These are phyloP conservation scores for Tupiocoris notatus DNA, from an alignment of 2,888 invertebrate species.

Conservation along the genomic window DNA sequence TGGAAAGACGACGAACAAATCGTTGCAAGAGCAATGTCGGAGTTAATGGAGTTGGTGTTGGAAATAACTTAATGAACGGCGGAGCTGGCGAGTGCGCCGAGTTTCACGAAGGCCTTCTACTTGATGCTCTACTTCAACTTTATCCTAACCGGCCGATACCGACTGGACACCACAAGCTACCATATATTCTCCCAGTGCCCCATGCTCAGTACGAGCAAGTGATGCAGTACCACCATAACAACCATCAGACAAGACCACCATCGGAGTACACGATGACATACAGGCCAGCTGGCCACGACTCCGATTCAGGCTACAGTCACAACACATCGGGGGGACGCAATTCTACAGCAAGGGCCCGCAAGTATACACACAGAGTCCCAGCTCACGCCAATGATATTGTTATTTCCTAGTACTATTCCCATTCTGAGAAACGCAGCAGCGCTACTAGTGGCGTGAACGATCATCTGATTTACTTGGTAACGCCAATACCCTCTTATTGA, in stretches of 20 bases:
- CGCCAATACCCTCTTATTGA: slow-evolving; percentile 21
- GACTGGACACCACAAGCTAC: slow-evolving; percentile 51
- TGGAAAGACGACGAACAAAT: slow-evolving; percentile 54
- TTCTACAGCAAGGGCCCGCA: slow-evolving; percentile 45
- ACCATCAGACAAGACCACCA: slow-evolving; percentile 49
- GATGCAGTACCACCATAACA: slow-evolving; percentile 24
- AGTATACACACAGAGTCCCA: slow-evolving; percentile 34
- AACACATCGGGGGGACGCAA: slow-evolving; percentile 66
- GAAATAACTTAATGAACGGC: neutral
- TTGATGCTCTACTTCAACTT: slow-evolving; percentile 69
- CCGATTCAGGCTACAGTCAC: slow-evolving; percentile 83
- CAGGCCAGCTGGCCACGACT: slow-evolving; percentile 65
- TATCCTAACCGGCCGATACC: slow-evolving; percentile 60
- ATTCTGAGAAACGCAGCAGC: neutral
- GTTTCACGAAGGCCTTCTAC: slow-evolving; percentile 76
- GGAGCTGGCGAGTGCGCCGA: slow-evolving; percentile 58
- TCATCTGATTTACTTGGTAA: neutral
- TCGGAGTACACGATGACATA: slow-evolving; percentile 52
- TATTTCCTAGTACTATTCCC: slow-evolving; percentile 38
- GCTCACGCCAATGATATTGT: slow-evolving; percentile 25
- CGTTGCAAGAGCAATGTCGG: slow-evolving; percentile 46
- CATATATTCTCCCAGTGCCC: slow-evolving; percentile 54
- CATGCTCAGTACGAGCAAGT: slow-evolving; percentile 50
- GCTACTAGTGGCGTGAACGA: neutral
- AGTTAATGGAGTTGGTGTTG: neutral